Percentiles rank a stretch among this genome's conserved stretches.
phyloP scores from a whole-genome alignment of 2,797 vertebrate species.

The Chaenodraco wilsoni region DNA sequence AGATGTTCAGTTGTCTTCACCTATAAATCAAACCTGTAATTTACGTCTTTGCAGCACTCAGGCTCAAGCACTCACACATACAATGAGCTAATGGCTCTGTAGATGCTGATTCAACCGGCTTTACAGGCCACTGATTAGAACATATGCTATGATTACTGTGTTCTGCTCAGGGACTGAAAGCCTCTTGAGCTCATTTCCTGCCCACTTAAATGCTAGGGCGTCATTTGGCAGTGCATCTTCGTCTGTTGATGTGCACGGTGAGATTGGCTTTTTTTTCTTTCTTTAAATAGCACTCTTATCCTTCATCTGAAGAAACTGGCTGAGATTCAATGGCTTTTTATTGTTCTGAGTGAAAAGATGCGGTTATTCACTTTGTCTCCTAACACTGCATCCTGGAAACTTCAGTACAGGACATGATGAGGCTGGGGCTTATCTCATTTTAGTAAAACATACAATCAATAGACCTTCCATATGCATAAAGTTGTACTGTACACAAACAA shows the following conservation, averaged over 20 bases:
- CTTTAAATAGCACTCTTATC: conserved; percentile 33
- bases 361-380: neutral
- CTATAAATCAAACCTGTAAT: conserved; percentile 17
- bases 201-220: conserved; percentile 9
- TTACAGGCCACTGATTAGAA: conserved; percentile 19
- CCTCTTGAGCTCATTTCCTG: conserved; percentile 1
- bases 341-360: conserved; percentile 26
- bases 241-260: conserved; percentile 5
- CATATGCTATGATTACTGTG: conserved; percentile 34
- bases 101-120: conserved; percentile 15
- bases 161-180: conserved; percentile 16
- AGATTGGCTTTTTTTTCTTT: conserved; percentile 2
- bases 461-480: too few species aligned
- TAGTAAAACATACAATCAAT: neutral
- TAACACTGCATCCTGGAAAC: neutral
- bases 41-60: conserved; percentile 2
- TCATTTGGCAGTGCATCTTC: conserved; percentile 13
- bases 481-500: too few species aligned
- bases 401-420: neutral
- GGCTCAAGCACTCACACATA: neutral
- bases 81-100: conserved; percentile 34
- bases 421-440: neutral
- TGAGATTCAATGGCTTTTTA: conserved; percentile 7
- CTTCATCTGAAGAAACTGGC: conserved; percentile 32
- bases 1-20: neutral